These are phyloP conservation scores for Allophyes oxyacanthae DNA, from an alignment of 2,888 invertebrate genomes.

Conservation along the genomic window DNA sequence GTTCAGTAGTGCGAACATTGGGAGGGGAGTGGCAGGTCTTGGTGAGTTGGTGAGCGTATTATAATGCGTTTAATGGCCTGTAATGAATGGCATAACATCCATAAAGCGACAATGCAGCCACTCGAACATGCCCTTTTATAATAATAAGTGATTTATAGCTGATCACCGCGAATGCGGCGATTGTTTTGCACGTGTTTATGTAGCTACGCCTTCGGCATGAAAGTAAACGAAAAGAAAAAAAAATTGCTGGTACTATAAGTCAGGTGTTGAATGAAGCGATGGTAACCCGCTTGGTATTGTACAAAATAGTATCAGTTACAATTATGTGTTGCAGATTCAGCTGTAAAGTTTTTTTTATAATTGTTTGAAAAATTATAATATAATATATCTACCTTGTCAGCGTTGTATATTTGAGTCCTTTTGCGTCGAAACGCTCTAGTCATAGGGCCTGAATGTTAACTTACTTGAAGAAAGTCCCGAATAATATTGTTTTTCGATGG, in stretches of 20 bases:
- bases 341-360: slow-evolving; percentile 9
- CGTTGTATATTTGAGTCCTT: too few species aligned
- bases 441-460: too few species aligned
- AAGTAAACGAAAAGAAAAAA: slow-evolving; percentile 54
- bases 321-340: slow-evolving; percentile 46
- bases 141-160: slow-evolving; percentile 86
- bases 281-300: slow-evolving; percentile 31
- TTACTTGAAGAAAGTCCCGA: too few species aligned
- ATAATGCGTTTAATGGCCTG: slow-evolving; percentile 89
- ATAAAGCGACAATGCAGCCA: slow-evolving; percentile 87
- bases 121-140: slow-evolving; percentile 87
- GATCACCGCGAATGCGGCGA: slow-evolving; percentile 75
- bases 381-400: too few species aligned
- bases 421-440: too few species aligned
- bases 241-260: slow-evolving; percentile 63
- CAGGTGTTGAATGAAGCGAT: slow-evolving; percentile 55
- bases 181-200: slow-evolving; percentile 86
- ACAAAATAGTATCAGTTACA: slow-evolving; percentile 21
- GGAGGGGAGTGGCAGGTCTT: slow-evolving; percentile 59
- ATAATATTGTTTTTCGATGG: too few species aligned
- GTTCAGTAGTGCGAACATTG: slow-evolving; percentile 25
- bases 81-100: slow-evolving; percentile 89
- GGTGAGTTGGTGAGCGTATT: slow-evolving; percentile 70
- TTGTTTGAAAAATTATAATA: slow-evolving; percentile 3
- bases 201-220: slow-evolving; percentile 69